phyloP scores from a whole-genome alignment of 2,888 invertebrate genomes.

The Melitaea athalia region DNA sequence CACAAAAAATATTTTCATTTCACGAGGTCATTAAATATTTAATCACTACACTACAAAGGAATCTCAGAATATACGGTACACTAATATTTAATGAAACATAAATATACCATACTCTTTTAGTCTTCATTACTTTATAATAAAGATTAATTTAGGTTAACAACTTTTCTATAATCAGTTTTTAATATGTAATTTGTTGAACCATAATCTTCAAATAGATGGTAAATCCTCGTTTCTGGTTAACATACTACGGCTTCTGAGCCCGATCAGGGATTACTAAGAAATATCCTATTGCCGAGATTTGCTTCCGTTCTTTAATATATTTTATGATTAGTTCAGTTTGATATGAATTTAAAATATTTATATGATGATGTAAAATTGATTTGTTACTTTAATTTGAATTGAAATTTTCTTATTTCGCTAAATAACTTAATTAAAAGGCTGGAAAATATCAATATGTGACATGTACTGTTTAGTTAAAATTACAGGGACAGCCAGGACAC shows the following conservation, averaged over 20 bases:
- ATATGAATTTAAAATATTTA: no score
- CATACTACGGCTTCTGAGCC: slow-evolving; percentile 30
- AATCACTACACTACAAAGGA: neutral
- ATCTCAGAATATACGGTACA: neutral
- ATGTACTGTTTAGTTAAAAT: no score
- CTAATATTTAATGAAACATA: neutral
- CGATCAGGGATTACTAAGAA: slow-evolving; percentile 28
- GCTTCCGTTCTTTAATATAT: slow-evolving; percentile 9
- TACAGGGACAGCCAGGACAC: no score
- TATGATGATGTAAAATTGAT: no score
- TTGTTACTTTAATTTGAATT: no score
- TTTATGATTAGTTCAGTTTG: neutral
- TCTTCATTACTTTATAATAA: neutral
- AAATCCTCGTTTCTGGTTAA: slow-evolving; percentile 26
- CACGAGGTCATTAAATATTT: neutral
- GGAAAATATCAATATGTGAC: no score
- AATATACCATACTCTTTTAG: neutral
- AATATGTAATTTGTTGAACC: slow-evolving; percentile 26
- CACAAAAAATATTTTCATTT: no score
- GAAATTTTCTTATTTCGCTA: no score
- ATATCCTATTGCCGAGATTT: slow-evolving; percentile 27
- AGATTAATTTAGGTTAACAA: slow-evolving; percentile 9
- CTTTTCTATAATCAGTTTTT: neutral
- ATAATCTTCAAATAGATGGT: slow-evolving; percentile 31
- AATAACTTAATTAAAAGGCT: no score